Conservation (phyloP, 1,140 invertebrate genomes). For the Neotoxoptera formosana region DNA sequence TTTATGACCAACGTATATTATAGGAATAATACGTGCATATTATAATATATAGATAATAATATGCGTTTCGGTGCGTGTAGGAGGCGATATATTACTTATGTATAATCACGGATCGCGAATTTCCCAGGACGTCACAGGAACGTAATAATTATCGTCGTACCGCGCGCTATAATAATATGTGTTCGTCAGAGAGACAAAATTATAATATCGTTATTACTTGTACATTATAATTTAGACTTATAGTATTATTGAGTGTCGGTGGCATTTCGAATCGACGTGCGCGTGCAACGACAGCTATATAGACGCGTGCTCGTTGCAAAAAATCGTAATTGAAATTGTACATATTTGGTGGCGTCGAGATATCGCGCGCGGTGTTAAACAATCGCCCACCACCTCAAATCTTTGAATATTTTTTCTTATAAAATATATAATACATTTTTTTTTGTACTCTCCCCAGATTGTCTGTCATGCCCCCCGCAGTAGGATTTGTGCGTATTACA, state of each 20-base stretch:
- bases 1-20: not conserved
- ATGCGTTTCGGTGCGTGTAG: not conserved
- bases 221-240: not conserved
- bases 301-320: not conserved
- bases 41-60: not conserved
- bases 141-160: not conserved
- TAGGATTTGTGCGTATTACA: not conserved
- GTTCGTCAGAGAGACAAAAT: not conserved
- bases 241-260: not conserved
- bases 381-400: not conserved
- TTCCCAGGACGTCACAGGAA: not conserved
- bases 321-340: slow-evolving; percentile 17
- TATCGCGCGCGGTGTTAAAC: not conserved
- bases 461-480: not conserved
- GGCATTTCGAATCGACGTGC: not conserved
- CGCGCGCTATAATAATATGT: not conserved
- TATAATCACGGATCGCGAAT: not conserved
- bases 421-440: no score
- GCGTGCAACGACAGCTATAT: not conserved
- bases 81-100: not conserved
- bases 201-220: not conserved
- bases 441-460: not conserved
- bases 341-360: not conserved
- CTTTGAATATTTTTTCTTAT: no score
- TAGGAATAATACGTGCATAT: no score